Conservation (phyloP, 92 coral and sea anemone species). For the Siderastrea radians region DNA sequence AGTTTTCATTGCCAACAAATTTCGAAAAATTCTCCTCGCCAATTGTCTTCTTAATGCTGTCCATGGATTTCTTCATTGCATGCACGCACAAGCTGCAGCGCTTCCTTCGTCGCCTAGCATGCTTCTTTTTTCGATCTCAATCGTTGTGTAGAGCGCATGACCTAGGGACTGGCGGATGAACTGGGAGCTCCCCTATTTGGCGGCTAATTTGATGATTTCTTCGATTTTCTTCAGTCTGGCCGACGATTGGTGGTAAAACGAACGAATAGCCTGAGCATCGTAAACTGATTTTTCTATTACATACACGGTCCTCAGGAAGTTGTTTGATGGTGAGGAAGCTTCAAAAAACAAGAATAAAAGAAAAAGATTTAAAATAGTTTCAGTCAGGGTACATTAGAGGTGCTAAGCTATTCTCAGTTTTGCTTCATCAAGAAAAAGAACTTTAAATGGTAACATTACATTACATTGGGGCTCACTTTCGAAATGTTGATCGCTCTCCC, state of each 20-base stretch:
- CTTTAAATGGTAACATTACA: no score
- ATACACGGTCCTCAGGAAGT: conserved; percentile 57
- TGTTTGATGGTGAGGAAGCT: conserved; percentile 52
- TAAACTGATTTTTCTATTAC: conserved; percentile 70
- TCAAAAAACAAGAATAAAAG: not conserved
- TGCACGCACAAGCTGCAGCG: conserved; percentile 13
- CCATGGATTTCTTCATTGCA: conserved; percentile 41
- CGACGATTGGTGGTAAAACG: conserved; percentile 24
- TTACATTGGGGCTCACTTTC: no score
- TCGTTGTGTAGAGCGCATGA: conserved; percentile 49
- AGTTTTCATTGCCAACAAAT: conserved; percentile 8
- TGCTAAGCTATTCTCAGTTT: no score
- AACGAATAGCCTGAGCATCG: conserved; percentile 44
- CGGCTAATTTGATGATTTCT: conserved; percentile 52
- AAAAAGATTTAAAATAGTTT: not conserved
- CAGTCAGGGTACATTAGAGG: no score
- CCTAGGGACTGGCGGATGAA: conserved; percentile 73
- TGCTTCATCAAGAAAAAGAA: no score
- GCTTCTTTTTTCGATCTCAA: conserved; percentile 15
- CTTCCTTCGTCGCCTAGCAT: conserved; percentile 18
- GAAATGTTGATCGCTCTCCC: no score
- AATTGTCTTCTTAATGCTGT: not conserved
- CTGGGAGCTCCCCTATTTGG: conserved; percentile 33
- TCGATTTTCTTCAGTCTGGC: conserved; percentile 19
- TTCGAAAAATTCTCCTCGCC: conserved; percentile 27